Percentiles rank a stretch among this genome's conserved stretches.
Evolutionary conservation across 1,140 invertebrate species (phyloP).

Genomic region (Copidosoma floridanum): DNA sequence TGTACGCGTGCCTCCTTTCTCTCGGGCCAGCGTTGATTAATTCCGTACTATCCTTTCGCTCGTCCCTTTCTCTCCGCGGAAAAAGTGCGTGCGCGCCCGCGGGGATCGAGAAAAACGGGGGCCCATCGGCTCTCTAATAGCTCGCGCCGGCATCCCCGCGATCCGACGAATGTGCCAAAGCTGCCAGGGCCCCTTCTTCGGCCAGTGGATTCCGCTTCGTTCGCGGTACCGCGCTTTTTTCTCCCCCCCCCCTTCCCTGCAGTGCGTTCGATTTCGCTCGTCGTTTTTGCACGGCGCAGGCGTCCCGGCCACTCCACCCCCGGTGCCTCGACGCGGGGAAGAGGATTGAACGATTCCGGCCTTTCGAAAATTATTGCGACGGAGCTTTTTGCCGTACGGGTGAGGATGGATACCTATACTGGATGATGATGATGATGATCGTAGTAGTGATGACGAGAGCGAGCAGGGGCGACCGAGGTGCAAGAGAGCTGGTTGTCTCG

Average conservation of each 20-base stretch:
- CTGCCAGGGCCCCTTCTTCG: too few species aligned
- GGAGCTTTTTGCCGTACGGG: conserved; percentile 6
- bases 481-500: neutral
- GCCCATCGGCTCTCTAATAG: conserved; percentile 18
- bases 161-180: conserved; percentile 17
- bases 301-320: neutral
- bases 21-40: conserved; percentile 29
- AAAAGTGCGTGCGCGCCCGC: neutral
- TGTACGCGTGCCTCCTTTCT: neutral
- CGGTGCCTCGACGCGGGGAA: neutral
- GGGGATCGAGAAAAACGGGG: neutral
- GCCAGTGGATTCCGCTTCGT: conserved; percentile 7
- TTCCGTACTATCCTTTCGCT: conserved; percentile 27
- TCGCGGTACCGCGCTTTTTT: neutral
- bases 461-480: neutral
- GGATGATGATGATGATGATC: too few species aligned
- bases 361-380: neutral
- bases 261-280: too few species aligned
- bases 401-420: too few species aligned
- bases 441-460: too few species aligned
- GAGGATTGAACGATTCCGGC: conserved; percentile 10
- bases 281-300: conserved; percentile 8
- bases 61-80: too few species aligned
- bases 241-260: too few species aligned
- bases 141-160: conserved; percentile 18